Base-by-base conservation (phyloP, 2,797 vertebrate species). In the Otus scops region DNA sequence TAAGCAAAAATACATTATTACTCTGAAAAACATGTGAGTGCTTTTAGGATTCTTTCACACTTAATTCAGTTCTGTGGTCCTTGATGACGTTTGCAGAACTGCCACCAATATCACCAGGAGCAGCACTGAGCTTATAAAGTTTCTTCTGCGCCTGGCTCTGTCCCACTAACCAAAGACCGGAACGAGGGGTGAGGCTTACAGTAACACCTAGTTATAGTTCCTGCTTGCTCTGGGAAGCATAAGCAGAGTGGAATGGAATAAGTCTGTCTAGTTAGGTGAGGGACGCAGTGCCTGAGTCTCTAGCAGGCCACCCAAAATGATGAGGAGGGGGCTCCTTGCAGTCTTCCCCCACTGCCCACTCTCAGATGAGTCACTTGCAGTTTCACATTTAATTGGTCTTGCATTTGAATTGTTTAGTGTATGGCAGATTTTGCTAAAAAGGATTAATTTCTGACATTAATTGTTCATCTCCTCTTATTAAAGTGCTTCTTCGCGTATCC, bases 81-180 rank as follows among this genome's bases (percentile, higher is more conserved):
- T 30, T 36, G 9, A 23, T 19, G 7, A 53, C 28, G 43, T 19
- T 15, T 83, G 36, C 13, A 41, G 51, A 77, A 51, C 13, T 76
- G 61, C 28, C 0, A 0, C 6, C 7, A 2, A 4, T 14, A 12
- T 43, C 4, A 0, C 10, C 28, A 54, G 56, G 16, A 85, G 53
- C 53, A 78, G 57, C 39, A 32, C 11, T 17, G 34, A 84, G 23
- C 24, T 8, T 9, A 1, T 9, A 6, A 53, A 24, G 23, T 61
- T 75, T 56, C 20, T 34, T 51, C 32, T 53, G 38, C 2, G 5
- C 7, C 57, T 59, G 59, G 15, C 26, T 63, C 57, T 4, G 2
- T 71, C 70, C 51, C 39, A 73, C 45, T 27, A 14, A 26, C 24
- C 57, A 43, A 76, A 82, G 56, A 14, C 68, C 41, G 26, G 39